Evolutionary conservation across 2,113 vertebrate species (phyloP), one percentile per base, ranked within the genome.

Genomic region (Copsychus sechellarum): DNA sequence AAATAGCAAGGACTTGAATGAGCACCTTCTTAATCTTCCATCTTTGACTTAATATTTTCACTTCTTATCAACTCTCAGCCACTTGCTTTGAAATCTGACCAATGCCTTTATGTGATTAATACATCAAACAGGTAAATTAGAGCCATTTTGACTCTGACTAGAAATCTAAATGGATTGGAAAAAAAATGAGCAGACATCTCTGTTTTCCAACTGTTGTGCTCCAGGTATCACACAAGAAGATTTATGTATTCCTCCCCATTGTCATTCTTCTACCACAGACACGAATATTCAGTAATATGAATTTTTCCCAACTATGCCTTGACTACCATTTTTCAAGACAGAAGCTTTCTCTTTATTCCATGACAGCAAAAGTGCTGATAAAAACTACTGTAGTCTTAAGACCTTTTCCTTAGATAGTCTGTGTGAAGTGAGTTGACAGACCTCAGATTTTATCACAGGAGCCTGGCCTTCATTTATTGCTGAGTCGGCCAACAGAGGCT

Each of bases 21-120:
- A 96, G 90, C 92, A 93, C 95, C 92, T 96, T 95, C 93, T 97
- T 97, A 96, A 97, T 97, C 96, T 96, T 93, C 94, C 85, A 96
- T 95, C 95, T 97, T 93, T 95, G 96, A 92, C 93, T 96, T 96
- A 82, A 71, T 96, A 93, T 95, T 96, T 97, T 95, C 76, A 48
- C 71, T 95, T 90, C 94, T 96, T 96, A 97, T 95, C 94, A 95
- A 64, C 88, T 74, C 88, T 74, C 86, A 93, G 82, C 90, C 82
- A 88, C 92, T 97, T 86, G 60, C 95, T 97, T 95, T 97, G 96
- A 96, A 94, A 95, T 88, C 92, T 96, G 94, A 97, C 96, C 95
- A 92, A 67, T 95, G 92, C 58, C 81, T 95, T 90, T 62, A 66
- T 95, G 92, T 90, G 95, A 96, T 96, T 95, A 96, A 96, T 96